Percentiles rank a stretch among this genome's conserved stretches.
These are phyloP conservation scores for Triplophysa dalaica DNA, from an alignment of 2,113 vertebrate genomes.

Conservation along the genomic window DNA sequence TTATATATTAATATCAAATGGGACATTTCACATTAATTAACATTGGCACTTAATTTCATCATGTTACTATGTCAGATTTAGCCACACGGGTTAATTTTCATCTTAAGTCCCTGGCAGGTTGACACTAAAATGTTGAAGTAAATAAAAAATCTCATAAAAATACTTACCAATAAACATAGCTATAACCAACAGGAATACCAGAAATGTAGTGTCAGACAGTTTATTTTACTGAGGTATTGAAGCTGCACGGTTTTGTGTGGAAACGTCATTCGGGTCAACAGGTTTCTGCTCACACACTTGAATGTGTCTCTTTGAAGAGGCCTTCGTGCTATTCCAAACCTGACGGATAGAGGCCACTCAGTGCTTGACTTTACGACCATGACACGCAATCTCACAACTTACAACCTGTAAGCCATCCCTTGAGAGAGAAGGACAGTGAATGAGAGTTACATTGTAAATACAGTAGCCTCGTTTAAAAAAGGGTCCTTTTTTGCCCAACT, in stretches of 20 bases:
- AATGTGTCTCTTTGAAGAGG: constrained; percentile 57
- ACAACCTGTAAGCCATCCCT: constrained; percentile 56
- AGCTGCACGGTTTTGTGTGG: constrained; percentile 55
- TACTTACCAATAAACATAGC: too few species aligned
- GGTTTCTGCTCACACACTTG: constrained; percentile 53
- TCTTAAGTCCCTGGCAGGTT: too few species aligned
- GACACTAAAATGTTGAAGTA: too few species aligned
- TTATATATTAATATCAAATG: too few species aligned
- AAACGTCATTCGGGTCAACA: constrained; percentile 53
- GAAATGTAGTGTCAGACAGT: too few species aligned
- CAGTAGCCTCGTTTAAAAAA: neutral
- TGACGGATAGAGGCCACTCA: constrained; percentile 57
- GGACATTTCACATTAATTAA: too few species aligned
- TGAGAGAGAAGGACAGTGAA: constrained; percentile 39
- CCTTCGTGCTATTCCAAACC: constrained; percentile 63
- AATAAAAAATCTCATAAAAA: too few species aligned
- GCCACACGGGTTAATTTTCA: too few species aligned
- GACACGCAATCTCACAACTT: constrained; percentile 65
- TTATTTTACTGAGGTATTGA: constrained; percentile 57
- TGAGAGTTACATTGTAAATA: constrained; percentile 7
- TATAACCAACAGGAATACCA: too few species aligned
- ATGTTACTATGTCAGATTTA: too few species aligned
- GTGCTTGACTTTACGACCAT: constrained; percentile 51
- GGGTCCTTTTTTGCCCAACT: too few species aligned
- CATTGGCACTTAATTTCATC: too few species aligned